A percentile compares a stretch with the other conserved stretches of the same genome.
These are phyloP conservation scores for Liparis tanakae DNA, from an alignment of 2,797 vertebrate genomes.

Conservation along the genomic window DNA sequence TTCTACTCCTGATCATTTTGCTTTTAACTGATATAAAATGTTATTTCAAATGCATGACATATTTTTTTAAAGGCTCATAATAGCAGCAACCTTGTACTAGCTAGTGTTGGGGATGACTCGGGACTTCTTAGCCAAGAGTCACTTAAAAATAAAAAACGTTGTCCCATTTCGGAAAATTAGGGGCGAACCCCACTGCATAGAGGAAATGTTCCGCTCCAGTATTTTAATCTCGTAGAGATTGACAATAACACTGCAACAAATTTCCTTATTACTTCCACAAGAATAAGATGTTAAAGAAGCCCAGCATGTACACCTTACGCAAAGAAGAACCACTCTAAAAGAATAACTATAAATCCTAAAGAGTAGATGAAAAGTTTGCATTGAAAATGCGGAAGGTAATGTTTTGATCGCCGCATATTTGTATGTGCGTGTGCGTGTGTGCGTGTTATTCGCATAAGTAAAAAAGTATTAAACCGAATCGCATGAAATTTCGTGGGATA, in stretches of 20 bases:
- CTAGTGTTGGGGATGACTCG: not conserved
- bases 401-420: too few relatives aligned
- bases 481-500: too few relatives aligned
- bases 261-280: not conserved
- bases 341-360: not conserved
- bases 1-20: too few relatives aligned
- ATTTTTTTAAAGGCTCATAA: too few relatives aligned
- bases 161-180: not conserved
- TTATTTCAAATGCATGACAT: too few relatives aligned
- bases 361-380: conserved; percentile 12
- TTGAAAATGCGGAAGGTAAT: too few relatives aligned
- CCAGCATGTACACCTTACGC: not conserved
- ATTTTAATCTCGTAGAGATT: not conserved
- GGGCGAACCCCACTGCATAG: not conserved
- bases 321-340: not conserved
- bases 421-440: too few relatives aligned
- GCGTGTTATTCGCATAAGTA: too few relatives aligned
- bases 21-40: too few relatives aligned
- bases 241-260: not conserved
- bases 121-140: not conserved
- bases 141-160: not conserved
- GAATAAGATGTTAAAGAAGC: not conserved
- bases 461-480: too few relatives aligned
- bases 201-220: not conserved
- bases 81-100: not conserved